phyloP scores from a whole-genome alignment of 1,140 invertebrate genomes.

The Chymomyza costata region DNA sequence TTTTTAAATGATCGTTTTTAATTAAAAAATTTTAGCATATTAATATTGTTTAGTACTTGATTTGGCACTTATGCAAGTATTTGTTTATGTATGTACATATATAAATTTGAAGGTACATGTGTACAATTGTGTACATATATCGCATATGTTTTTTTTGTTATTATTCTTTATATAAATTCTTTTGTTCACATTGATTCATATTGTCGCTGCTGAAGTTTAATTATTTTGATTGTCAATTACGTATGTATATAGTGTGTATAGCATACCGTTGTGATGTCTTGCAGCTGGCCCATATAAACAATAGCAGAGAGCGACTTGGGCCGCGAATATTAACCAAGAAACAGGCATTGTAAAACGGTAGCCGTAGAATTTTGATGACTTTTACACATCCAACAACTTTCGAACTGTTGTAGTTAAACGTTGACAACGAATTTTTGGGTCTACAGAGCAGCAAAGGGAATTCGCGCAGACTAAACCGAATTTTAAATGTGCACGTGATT shows the following conservation, averaged over 20 bases:
- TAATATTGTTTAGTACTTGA: slow-evolving; percentile 30
- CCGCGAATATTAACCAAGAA: slow-evolving; percentile 42
- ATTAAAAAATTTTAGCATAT: no score
- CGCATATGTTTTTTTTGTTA: slow-evolving; percentile 38
- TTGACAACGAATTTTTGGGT: background rate
- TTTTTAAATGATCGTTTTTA: no score
- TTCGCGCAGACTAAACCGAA: slow-evolving; percentile 42
- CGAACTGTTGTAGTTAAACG: slow-evolving; percentile 14
- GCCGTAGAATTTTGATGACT: slow-evolving; percentile 36
- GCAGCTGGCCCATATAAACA: slow-evolving; percentile 65
- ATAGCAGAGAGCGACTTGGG: slow-evolving; percentile 39
- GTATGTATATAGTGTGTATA: slow-evolving; percentile 5
- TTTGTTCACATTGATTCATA: slow-evolving; percentile 23
- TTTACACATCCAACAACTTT: slow-evolving; percentile 35
- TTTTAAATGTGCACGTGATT: no score
- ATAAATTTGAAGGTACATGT: no score
- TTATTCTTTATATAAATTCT: slow-evolving; percentile 15
- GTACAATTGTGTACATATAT: no score
- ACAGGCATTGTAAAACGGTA: slow-evolving; percentile 27
- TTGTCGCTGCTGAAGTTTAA: slow-evolving; percentile 13
- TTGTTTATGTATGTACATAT: no score
- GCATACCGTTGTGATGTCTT: slow-evolving; percentile 37
- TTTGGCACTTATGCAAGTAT: no score
- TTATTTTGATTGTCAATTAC: background rate
- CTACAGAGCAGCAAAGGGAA: slow-evolving; percentile 7